phyloP scores from a whole-genome alignment of 2,113 vertebrate species.

The Galeopterus variegatus region DNA sequence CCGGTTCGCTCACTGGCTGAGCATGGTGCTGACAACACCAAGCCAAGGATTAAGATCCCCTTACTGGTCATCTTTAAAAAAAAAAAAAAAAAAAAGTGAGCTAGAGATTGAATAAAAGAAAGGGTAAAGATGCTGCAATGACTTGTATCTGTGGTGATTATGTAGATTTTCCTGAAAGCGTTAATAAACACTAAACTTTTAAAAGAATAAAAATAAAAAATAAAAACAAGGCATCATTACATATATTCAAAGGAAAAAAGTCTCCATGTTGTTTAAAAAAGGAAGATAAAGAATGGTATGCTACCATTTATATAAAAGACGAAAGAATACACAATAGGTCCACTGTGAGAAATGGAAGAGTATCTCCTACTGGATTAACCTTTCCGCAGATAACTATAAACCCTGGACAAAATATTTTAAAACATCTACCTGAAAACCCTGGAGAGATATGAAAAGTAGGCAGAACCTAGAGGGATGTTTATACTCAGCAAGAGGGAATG shows the following conservation, averaged over 20 bases:
- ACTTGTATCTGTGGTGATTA: too few species aligned
- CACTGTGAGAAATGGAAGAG: background rate
- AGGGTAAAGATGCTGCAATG: too few species aligned
- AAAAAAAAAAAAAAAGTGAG: too few species aligned
- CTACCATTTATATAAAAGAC: background rate
- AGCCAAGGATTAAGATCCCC: too few species aligned
- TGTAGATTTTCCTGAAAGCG: too few species aligned
- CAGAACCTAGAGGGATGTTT: background rate
- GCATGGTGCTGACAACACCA: too few species aligned
- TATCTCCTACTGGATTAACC: conserved; percentile 16
- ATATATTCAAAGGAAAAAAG: conserved; percentile 8
- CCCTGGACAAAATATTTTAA: background rate
- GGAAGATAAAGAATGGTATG: background rate
- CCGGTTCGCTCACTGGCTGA: too few species aligned
- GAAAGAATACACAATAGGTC: background rate
- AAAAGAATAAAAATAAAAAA: too few species aligned
- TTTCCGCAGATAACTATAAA: background rate
- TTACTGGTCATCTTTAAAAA: too few species aligned
- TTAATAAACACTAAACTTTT: too few species aligned
- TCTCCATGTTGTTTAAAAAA: background rate
- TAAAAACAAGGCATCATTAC: background rate
- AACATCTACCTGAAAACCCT: background rate
- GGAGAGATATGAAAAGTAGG: background rate
- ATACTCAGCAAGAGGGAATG: background rate
- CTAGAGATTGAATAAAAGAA: too few species aligned